A percentile compares a stretch with the other conserved stretches of the same genome.
phyloP scores from a whole-genome alignment of 2,888 invertebrate species.

The Branchellion lobata region DNA sequence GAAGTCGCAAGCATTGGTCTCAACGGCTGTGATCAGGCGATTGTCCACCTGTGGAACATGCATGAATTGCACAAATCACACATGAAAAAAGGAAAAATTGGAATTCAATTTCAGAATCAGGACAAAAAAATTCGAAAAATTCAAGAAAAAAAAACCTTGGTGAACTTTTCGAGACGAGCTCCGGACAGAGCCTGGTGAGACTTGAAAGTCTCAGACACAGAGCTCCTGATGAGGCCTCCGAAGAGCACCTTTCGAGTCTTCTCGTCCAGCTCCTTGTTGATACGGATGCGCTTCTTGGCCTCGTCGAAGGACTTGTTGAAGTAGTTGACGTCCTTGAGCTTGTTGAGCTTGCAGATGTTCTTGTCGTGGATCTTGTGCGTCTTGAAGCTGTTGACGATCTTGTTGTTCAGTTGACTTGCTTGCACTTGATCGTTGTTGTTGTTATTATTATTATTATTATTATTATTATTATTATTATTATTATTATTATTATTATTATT shows the following conservation, averaged over 20 bases:
- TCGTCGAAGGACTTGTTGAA: slow-evolving; percentile 16
- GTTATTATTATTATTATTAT: background rate
- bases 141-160: slow-evolving; percentile 20
- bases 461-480: background rate
- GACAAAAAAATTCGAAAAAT: background rate
- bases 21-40: slow-evolving; percentile 16
- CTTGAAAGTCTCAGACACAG: slow-evolving; percentile 23
- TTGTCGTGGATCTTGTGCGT: slow-evolving; percentile 13
- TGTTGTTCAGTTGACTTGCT: background rate
- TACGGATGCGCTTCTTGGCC: slow-evolving; percentile 6
- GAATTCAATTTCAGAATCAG: background rate
- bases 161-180: slow-evolving; percentile 28
- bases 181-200: background rate
- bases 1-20: slow-evolving; percentile 8
- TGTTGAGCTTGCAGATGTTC: slow-evolving; percentile 9
- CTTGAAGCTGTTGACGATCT: slow-evolving; percentile 4
- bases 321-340: slow-evolving; percentile 19
- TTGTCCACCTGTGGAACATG: slow-evolving; percentile 11
- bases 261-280: slow-evolving; percentile 2
- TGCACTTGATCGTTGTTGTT: background rate
- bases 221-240: slow-evolving; percentile 15
- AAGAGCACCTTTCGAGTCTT: background rate
- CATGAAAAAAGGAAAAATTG: background rate
- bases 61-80: background rate
- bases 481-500: background rate